A percentile compares a stretch with the other conserved stretches of the same genome.
These are phyloP conservation scores for Eulemur albifrons DNA, from an alignment of 2,797 vertebrate genomes.

Conservation along the genomic window DNA sequence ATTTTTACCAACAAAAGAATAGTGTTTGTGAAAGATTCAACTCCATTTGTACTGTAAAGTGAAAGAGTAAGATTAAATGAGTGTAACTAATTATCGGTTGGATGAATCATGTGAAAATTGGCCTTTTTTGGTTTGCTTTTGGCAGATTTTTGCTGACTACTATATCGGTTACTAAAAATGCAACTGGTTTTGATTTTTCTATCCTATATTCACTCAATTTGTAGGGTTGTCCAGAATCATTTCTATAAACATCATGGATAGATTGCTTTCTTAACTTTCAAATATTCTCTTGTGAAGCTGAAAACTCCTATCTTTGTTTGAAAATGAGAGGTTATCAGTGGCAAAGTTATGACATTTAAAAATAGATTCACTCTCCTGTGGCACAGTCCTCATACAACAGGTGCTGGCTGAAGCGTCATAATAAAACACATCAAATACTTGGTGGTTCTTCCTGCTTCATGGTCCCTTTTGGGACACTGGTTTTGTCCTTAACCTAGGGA, in stretches of 20 bases:
- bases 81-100: background rate
- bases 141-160: constrained; percentile 78
- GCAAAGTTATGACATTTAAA: constrained; percentile 46
- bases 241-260: constrained; percentile 12
- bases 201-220: constrained; percentile 66
- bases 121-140: constrained; percentile 52
- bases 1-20: background rate
- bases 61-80: background rate
- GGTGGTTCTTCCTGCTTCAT: background rate
- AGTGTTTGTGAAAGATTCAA: background rate
- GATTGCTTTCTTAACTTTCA: background rate
- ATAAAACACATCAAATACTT: background rate
- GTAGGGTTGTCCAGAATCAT: constrained; percentile 47
- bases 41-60: background rate
- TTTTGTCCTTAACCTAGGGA: background rate
- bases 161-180: constrained; percentile 73
- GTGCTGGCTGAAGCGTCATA: background rate
- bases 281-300: background rate
- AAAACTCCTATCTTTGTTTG: background rate
- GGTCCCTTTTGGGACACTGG: background rate
- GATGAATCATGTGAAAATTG: constrained; percentile 69
- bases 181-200: constrained; percentile 72
- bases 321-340: constrained; percentile 13
- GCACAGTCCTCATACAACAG: background rate
- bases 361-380: background rate